phyloP scores from a whole-genome alignment of 2,888 invertebrate genomes.

The Portevinia maculata region DNA sequence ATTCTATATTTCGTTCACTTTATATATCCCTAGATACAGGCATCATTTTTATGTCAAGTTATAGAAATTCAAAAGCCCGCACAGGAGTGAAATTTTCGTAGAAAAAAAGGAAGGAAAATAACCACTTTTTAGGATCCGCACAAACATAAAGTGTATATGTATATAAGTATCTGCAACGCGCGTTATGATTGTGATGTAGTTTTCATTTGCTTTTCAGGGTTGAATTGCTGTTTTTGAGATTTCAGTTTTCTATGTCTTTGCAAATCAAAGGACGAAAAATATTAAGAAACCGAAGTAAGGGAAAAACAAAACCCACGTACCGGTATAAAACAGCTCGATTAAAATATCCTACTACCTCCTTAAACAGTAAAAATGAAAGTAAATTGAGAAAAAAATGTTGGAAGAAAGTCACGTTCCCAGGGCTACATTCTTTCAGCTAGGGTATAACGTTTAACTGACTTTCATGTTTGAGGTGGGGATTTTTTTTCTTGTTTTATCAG shows the following conservation, averaged over 20 bases:
- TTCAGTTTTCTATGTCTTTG: constrained; percentile 25
- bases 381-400: constrained; percentile 27
- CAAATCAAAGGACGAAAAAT: constrained; percentile 5
- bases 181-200: constrained; percentile 45
- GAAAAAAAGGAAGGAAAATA: background rate
- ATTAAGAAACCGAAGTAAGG: too few species aligned
- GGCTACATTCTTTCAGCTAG: constrained; percentile 37
- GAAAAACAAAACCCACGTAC: constrained; percentile 20
- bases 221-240: constrained; percentile 9
- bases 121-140: background rate
- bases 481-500: constrained; percentile 30
- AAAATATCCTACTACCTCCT: constrained; percentile 28
- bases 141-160: background rate
- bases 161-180: constrained; percentile 19
- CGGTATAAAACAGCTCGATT: constrained; percentile 32
- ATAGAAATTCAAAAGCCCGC: constrained; percentile 20
- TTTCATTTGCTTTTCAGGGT: background rate
- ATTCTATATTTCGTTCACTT: constrained; percentile 14
- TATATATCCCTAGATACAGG: constrained; percentile 10
- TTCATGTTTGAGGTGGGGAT: constrained; percentile 8
- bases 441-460: constrained; percentile 52
- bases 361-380: constrained; percentile 1
- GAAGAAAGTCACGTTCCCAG: constrained; percentile 65
- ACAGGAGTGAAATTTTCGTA: background rate
- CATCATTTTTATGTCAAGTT: constrained; percentile 32